Evolutionary conservation across 2,888 invertebrate genomes (phyloP), one percentile per base, ranked within the genome.

Genomic region (Horisme vitalbata): DNA sequence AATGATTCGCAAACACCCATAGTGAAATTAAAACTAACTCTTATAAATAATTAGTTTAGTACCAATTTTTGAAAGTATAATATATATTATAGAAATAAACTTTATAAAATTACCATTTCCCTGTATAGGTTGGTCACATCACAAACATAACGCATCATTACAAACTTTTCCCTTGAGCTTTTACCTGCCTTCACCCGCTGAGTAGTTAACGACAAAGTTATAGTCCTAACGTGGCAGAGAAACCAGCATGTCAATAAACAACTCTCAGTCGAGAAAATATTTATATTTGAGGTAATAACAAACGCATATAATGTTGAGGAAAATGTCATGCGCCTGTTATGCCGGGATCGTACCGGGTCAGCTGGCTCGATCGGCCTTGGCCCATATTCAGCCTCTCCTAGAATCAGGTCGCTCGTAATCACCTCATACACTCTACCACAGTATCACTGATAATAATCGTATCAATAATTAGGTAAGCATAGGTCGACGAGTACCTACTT

Each of bases 331-430:
- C 37, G 44, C 38, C 49, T 54, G 57, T 39, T 52, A 45, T 45
- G 43, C 48, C 37, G 24, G 36, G 56, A 57, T 65, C 64, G 63
- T 61, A 65, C 66, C 61, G 61, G 72, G 71, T 71, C 71, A 68
- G 48, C 45, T 50, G 54, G 64, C 52, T 66, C 65, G 59, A 66
- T 60, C 64, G 71, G 55, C 84, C 84, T 80, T 84, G 83, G 63
- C 79, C 81, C 57, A 76, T 75, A 69, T 80, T 64, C 56, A 48
- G 52, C 48, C 55, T 54, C 54, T 54, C 54, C 53, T 65, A 65
- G 59, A 74, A 69, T 69, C 59, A 48, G 76, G 76, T 68, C 76
- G 62, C 56, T 36, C 38, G 46, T 53, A 63, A 64, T 62, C 60
- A 66, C 64, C 59, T 44, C 44, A 53, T 65, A 60, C 58, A 58